Base-by-base conservation (phyloP, 2,797 vertebrate genomes). In the Sphenodon punctatus region DNA sequence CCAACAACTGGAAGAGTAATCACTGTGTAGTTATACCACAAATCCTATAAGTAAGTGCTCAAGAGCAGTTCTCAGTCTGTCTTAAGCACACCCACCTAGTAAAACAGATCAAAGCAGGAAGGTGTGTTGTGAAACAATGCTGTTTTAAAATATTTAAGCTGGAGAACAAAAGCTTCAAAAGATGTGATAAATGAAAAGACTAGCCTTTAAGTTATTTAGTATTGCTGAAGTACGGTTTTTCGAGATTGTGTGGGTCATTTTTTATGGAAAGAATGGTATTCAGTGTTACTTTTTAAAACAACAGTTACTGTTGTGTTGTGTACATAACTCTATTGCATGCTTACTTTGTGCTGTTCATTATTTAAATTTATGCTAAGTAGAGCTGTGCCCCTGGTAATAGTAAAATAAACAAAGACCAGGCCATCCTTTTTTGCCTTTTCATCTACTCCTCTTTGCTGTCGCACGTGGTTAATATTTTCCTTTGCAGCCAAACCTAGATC, bases 381-480 rank as follows among this genome's bases (percentile, higher is more conserved):
- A 46, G 41, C 22, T 82, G 41, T 58, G 30, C 8, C 30, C 38
- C 56, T 60, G 46, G 65, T 71, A 38, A 60, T 9, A 41, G 22
- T 69, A 68, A 84, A 71, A 67, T 9, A 51, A 61, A 5, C 59
- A 58, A 60, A 75, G 56, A 73, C 6, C 20, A 76, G 23, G 48
- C 63, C 82, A 10, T 22, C 49, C 56, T 36, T 8, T 27, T 56
- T 36, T 64, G 20, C 55, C 78, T 56, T 55, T 85, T 80, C 67
- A 64, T 69, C 49, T 0, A 0, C 15, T 59, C 76, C 39, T 78
- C 69, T 63, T 61, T n/a, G 34, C 17, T 0, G 0, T 42, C 30
- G 64, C 16, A 11, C 0, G 0, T 17, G 23, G 61, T 59, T 76
- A 59, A 36, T 17, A 41, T 80, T 77, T 66, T 32, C 66, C 58